Conservation (phyloP, 2,888 invertebrate species). For the Caenorhabditis sp. region DNA sequence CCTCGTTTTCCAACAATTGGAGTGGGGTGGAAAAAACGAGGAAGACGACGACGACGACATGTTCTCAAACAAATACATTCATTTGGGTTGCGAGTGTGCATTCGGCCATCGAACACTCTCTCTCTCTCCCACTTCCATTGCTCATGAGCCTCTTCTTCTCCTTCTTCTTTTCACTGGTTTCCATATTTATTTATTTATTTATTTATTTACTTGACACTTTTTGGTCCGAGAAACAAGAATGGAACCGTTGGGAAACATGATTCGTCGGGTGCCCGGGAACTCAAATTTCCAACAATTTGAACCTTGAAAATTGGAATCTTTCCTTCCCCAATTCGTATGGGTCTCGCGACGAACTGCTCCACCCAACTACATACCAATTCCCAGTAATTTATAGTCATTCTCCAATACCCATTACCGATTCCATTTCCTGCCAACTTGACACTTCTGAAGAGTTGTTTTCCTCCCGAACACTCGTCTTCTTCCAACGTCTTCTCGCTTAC, state of each 20-base stretch:
- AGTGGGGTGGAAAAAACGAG: background rate
- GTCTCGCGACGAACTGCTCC: too few species aligned
- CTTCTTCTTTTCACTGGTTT: too few species aligned
- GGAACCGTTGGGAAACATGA: too few species aligned
- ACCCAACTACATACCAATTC: too few species aligned
- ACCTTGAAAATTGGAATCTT: too few species aligned
- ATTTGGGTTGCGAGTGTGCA: conserved; percentile 24
- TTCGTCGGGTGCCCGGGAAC: too few species aligned
- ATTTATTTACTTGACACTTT: background rate
- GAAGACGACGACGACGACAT: conserved; percentile 9
- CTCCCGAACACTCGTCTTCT: conserved; percentile 1
- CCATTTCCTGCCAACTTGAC: conserved; percentile 7
- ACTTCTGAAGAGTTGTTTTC: background rate
- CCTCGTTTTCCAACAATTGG: conserved; percentile 12
- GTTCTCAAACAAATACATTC: conserved; percentile 59
- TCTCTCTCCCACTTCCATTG: too few species aligned
- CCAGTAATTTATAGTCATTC: too few species aligned
- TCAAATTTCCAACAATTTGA: too few species aligned
- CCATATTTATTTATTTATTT: too few species aligned
- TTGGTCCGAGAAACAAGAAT: background rate
- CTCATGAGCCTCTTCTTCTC: background rate
- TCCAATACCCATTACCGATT: background rate
- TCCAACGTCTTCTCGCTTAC: conserved; percentile 16
- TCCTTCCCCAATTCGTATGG: too few species aligned
- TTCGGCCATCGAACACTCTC: conserved; percentile 21